phyloP scores from a whole-genome alignment of 2,888 invertebrate genomes.

The Bugula neritina region DNA sequence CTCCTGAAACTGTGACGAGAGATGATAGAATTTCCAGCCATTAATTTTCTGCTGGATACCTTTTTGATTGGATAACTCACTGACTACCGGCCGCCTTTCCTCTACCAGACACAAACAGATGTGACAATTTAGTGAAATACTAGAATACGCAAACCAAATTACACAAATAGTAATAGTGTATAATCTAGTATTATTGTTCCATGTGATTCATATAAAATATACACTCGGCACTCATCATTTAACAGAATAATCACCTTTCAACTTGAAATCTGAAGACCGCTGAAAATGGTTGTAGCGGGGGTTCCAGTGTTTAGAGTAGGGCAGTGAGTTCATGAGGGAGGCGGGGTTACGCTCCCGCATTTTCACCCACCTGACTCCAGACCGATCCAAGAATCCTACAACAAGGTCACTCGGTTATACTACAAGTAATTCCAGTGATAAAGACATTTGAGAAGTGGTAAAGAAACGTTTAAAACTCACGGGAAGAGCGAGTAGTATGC shows the following conservation, averaged over 20 bases:
- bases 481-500: too few relatives aligned
- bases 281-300: constrained; percentile 69
- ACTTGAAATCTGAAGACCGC: constrained; percentile 74
- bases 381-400: constrained; percentile 51
- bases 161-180: too few relatives aligned
- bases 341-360: constrained; percentile 53
- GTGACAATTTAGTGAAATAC: neutral
- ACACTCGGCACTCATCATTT: too few relatives aligned
- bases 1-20: constrained; percentile 87
- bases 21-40: constrained; percentile 90
- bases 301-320: constrained; percentile 62
- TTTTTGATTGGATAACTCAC: constrained; percentile 81
- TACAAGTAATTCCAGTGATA: too few relatives aligned
- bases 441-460: too few relatives aligned
- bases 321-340: constrained; percentile 62
- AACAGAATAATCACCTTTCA: constrained; percentile 58
- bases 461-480: too few relatives aligned
- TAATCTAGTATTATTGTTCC: too few relatives aligned
- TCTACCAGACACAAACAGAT: too few relatives aligned
- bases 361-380: constrained; percentile 50
- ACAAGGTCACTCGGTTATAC: constrained; percentile 27
- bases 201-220: too few relatives aligned
- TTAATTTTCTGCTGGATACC: constrained; percentile 79
- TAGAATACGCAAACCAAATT: neutral
- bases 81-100: constrained; percentile 76